Conservation (phyloP, 2,888 invertebrate genomes). For the Acanthosoma haemorrhoidale region DNA sequence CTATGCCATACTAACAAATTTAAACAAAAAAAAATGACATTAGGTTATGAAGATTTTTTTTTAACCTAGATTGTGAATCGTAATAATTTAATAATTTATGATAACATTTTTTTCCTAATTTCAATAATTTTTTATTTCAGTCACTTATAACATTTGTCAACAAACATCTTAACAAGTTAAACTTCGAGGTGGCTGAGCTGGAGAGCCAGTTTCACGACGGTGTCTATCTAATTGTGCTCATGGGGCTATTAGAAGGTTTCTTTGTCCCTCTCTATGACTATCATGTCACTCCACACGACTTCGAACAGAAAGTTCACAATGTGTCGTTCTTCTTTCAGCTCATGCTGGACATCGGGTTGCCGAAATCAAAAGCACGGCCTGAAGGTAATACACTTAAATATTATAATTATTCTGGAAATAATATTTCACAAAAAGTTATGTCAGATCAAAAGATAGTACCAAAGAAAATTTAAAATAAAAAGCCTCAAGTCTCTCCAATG, state of each 20-base stretch:
- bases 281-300: slow-evolving; percentile 84
- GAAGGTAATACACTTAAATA: slow-evolving; percentile 70
- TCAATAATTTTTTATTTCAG: slow-evolving; percentile 54
- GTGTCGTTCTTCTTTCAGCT: slow-evolving; percentile 94
- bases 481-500: too few relatives aligned
- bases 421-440: background rate
- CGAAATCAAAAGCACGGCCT: slow-evolving; percentile 89
- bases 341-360: slow-evolving; percentile 93
- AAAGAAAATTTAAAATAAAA: too few relatives aligned
- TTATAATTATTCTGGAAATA: background rate
- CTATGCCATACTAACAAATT: too few relatives aligned
- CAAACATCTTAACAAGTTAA: slow-evolving; percentile 93
- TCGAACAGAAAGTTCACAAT: slow-evolving; percentile 92
- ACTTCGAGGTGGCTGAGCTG: slow-evolving; percentile 88
- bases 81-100: too few relatives aligned
- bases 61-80: too few relatives aligned
- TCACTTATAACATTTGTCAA: slow-evolving; percentile 97
- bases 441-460: too few relatives aligned
- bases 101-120: too few relatives aligned
- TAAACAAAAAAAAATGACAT: too few relatives aligned
- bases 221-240: slow-evolving; percentile 86
- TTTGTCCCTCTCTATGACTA: slow-evolving; percentile 95
- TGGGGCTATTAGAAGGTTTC: slow-evolving; percentile 95
- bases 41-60: too few relatives aligned
- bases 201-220: slow-evolving; percentile 97